These are phyloP conservation scores for Intellagama lesueurii DNA, from an alignment of 2,797 vertebrate genomes.

Conservation along the genomic window DNA sequence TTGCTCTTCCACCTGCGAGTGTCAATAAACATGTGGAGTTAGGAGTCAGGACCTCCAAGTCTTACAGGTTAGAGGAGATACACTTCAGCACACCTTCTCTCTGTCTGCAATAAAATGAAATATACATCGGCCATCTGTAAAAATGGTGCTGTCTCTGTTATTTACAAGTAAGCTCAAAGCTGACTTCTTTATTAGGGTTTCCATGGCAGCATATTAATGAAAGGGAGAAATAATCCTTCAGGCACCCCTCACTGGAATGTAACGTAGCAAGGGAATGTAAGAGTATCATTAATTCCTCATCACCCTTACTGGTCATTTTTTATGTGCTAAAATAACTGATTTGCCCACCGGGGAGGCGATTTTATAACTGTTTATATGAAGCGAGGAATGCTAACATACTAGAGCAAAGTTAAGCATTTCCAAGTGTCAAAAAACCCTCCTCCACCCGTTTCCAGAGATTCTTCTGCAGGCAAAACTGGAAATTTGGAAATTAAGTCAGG, in stretches of 20 bases:
- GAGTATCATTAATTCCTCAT: background rate
- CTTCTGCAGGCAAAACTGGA: conserved; percentile 19
- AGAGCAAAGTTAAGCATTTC: conserved; percentile 34
- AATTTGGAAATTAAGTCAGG: rapidly evolving
- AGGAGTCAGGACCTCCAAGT: too few species aligned
- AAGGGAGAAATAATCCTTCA: background rate
- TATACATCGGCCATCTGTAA: too few species aligned
- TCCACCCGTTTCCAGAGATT: conserved; percentile 19
- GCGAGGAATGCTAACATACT: conserved; percentile 40
- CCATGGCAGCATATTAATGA: background rate
- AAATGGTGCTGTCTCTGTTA: too few species aligned
- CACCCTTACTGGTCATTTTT: conserved; percentile 50
- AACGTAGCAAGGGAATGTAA: conserved; percentile 39
- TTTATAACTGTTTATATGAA: conserved; percentile 54
- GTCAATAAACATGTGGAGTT: background rate
- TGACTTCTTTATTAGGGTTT: background rate
- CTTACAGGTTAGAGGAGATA: background rate
- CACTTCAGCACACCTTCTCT: too few species aligned
- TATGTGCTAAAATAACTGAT: conserved; percentile 20
- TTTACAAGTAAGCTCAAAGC: too few species aligned
- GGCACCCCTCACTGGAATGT: conserved; percentile 11
- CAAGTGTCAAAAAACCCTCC: background rate
- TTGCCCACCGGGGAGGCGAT: conserved; percentile 15
- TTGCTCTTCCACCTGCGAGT: background rate
- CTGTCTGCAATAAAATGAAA: too few species aligned